Base-by-base conservation (phyloP, 2,888 invertebrate species). In the Microctonus hyperodae region DNA sequence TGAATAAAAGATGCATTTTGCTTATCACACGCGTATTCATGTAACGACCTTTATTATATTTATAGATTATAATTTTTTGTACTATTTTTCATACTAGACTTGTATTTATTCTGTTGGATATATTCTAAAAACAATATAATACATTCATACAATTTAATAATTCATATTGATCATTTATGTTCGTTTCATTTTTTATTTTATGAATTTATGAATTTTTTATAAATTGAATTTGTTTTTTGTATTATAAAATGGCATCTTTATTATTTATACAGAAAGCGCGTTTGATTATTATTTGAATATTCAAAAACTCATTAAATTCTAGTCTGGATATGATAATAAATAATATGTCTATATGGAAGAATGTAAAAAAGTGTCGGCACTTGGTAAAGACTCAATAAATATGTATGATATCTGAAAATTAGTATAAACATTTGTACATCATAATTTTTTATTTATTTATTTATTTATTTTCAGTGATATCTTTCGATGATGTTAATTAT, bases 381-480 rank as follows among this genome's bases (percentile, higher is more conserved):
- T 59, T 48, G 2, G 40, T 44, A 48, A 28, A 28, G n/a, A 48
- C 59, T 44, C 59, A 31, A 59, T 59, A 59, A 59, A 59, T 59
- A 59, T 59, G 48, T 44, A 59, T 59, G 31, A 31, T 11, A 44
- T 59, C 59, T 44, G n/a, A 48, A 59, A 59, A 59, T 16, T 48
- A n/a, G 44, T 23, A 16, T 59, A 31, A 16, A 23, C 23, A 59
- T 28, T 44, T 16, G 44, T 59, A 40, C 59, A 59, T 48, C 33
- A 57, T 7, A 28, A 28, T 28, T 28, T 28, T 28, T 28, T 7
- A 28, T 28, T 28, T 16, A 7, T 16, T n/a, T 44, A 16, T 44
- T n/a, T 44, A 16, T n/a, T n/a, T 16, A 16, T 44, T n/a, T 59
- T 48, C 33, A 28, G 20, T 16, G 28, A 28, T 59, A 59, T 40